Evolutionary conservation across 2,797 vertebrate species (phyloP).

Genomic region (Karalla daura): DNA sequence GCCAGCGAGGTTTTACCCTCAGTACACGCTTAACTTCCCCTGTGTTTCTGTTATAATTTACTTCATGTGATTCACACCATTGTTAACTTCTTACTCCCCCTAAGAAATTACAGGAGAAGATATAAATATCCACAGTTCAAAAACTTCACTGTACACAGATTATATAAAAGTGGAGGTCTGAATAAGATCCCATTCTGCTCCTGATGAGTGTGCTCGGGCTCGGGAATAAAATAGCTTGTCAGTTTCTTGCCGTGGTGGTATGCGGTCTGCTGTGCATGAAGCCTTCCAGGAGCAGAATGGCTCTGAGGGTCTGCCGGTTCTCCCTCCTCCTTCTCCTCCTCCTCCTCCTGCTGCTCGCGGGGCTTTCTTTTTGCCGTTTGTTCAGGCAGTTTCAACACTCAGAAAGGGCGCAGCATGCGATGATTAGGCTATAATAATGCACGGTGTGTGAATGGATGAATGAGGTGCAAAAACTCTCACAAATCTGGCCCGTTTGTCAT

Average conservation of each 20-base stretch:
- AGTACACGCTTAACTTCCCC: neutral
- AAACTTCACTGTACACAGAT: neutral
- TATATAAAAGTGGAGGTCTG: neutral
- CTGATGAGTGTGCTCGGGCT: neutral
- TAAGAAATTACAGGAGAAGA: neutral
- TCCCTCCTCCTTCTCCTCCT: conserved; percentile 35
- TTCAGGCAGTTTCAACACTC: conserved; percentile 67
- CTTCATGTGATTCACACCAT: no score
- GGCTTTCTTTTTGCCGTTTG: conserved; percentile 70
- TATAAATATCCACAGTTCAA: neutral
- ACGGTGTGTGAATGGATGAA: conserved; percentile 72
- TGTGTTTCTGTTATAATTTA: neutral
- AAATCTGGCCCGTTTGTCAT: conserved; percentile 43
- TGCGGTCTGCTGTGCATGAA: conserved; percentile 69
- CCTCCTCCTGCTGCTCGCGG: conserved; percentile 17
- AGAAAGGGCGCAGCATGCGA: conserved; percentile 74
- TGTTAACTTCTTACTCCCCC: neutral
- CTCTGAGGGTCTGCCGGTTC: conserved; percentile 40
- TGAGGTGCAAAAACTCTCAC: conserved; percentile 62
- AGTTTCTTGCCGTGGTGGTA: conserved; percentile 66
- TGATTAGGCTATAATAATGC: conserved; percentile 75
- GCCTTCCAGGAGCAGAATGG: conserved; percentile 67
- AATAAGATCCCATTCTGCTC: neutral
- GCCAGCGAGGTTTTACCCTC: conserved; percentile 5
- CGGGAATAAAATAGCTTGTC: conserved; percentile 41